Evolutionary conservation across 2,888 invertebrate genomes (phyloP), one percentile per base, ranked within the genome.

Genomic region (Cryptus armator): DNA sequence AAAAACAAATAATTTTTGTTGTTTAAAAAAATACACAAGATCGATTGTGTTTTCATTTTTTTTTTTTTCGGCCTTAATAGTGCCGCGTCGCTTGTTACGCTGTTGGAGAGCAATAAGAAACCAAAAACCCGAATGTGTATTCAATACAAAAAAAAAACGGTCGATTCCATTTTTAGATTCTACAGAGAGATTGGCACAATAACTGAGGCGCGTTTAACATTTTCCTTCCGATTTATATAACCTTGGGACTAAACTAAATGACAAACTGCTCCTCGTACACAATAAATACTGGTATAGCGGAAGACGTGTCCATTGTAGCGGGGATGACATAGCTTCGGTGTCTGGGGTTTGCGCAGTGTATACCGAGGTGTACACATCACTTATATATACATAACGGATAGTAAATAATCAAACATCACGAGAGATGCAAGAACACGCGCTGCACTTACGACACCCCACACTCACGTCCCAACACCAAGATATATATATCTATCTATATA

Each of bases 221-320:
- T 56, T 80, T 56, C 59, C 46, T 59, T 37, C 19, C 53, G 51
- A 16, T 43, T 53, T 62, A 12, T 14, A 2, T 14, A 71, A 71
- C 66, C 24, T 51, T 62, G 43, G 68, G 59, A 43, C 53, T 67
- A 70, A 59, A 76, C 62, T 70, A 56, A 70, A 70, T 79, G 68
- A 72, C 71, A 68, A 81, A 68, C 72, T 84, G 81, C 77, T 72
- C 81, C 80, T 80, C 72, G 80, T 84, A 70, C 71, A 84, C 71
- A 37, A 68, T 74, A 37, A 43, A 76, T 14, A 44, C n/a, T 56
- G 24, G 44, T 43, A 56, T 80, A 46, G 19, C 46, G 32, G 62
- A 70, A 74, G 67, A 72, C 59, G 53, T 56, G 64, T 68, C 51
- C 51, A 29, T 19, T 44, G n/a, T 66, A 67, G 53, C 59, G 29